Base-by-base conservation (phyloP, 2,113 vertebrate species). In the Hyla sarda region DNA sequence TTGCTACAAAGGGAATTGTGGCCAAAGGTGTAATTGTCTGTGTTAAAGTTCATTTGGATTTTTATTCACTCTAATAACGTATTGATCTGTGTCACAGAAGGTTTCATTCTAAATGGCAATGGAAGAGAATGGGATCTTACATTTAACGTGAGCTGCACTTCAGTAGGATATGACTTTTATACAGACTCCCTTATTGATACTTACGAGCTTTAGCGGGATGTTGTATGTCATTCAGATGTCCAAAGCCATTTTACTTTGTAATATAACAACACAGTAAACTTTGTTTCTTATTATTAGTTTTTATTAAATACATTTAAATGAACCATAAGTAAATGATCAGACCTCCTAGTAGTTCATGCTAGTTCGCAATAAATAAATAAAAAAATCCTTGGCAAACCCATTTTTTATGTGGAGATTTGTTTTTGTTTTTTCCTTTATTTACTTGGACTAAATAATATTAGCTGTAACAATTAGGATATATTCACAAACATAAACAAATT, bases 21-120 rank as follows among this genome's bases (percentile, higher is more conserved):
- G 83, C 72, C 56, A 77, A 84, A 71, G 75, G 75, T 85, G 75
- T 85, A 79, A 85, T 85, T 85, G 84, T 85, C 84, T 79, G 60
- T 79, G 75, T 79, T 85, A 85, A 85, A 79, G 84, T 85, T 85
- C 84, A 85, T 85, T 85, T 79, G 47, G 84, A 85, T 85, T 76
- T 78, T 78, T 85, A 85, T 85, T 79, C 60, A 79, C 84, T 85
- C 25, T 79, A 71, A 85, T 79, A 85, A 85, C 84, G 34, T 85
- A 85, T 85, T 79, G 84, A 85, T 85, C 78, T 85, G 58, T 85
- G 75, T 85, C 54, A 65, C 75, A 41, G 84, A 54, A 85, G 74
- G 84, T 78, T 79, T 85, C 19, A 9, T 50, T 85, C 47, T 78
- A 79, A 78, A 79, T 69, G 47, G 28, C 75, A 79, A 41, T 54